These are phyloP conservation scores for Drosophila lacertosa DNA, from an alignment of 1,140 invertebrate genomes.

Conservation along the genomic window DNA sequence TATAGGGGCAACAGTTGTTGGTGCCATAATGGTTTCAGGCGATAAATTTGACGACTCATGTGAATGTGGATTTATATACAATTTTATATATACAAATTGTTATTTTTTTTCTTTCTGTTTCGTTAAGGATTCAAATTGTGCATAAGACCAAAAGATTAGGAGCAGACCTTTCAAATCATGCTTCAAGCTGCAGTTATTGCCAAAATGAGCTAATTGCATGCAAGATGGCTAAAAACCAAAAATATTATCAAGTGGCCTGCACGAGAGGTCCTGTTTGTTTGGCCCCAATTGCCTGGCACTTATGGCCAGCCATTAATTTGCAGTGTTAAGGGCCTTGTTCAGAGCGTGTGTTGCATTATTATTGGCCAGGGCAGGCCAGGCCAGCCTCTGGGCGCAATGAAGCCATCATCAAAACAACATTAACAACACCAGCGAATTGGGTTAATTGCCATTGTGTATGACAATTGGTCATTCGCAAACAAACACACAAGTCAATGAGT, in stretches of 20 bases:
- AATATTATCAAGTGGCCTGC: background rate
- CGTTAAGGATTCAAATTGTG: background rate
- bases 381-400: slow-evolving; percentile 21
- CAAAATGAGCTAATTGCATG: slow-evolving; percentile 45
- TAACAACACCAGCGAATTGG: slow-evolving; percentile 64
- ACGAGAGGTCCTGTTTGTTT: slow-evolving; percentile 10
- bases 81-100: background rate
- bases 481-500: background rate
- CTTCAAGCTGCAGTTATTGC: background rate
- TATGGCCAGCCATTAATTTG: slow-evolving; percentile 61
- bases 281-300: slow-evolving; percentile 19
- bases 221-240: slow-evolving; percentile 8
- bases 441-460: slow-evolving; percentile 73
- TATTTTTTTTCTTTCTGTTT: background rate
- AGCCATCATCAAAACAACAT: slow-evolving; percentile 53
- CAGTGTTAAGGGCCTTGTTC: slow-evolving; percentile 53
- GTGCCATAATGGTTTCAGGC: slow-evolving; percentile 12
- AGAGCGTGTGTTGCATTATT: slow-evolving; percentile 47
- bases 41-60: slow-evolving; percentile 36
- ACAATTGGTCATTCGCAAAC: slow-evolving; percentile 49
- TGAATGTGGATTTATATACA: slow-evolving; percentile 7
- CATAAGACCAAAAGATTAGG: background rate
- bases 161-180: background rate
- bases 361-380: slow-evolving; percentile 15
- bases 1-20: slow-evolving; percentile 43